These are phyloP conservation scores for pig (Sus scrofa) DNA, from an alignment of 2,113 vertebrate species.

Conservation along the genomic window T2T-Sscrofa CM000812.6:286601501-286602000, in stretches of 20 bases:
- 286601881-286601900: constrained; percentile 90
- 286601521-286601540: constrained; percentile 94
- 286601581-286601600: constrained; percentile 91
- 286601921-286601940: too few species aligned
- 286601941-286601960: background rate
- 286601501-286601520: constrained; percentile 94
- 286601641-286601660: background rate
- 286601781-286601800: constrained; percentile 96
- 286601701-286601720: background rate
- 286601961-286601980: background rate
- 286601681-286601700: accelerated
- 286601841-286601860: constrained; percentile 92
- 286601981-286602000: background rate
- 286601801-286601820: constrained; percentile 90
- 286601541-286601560: constrained; percentile 89
- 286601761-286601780: constrained; percentile 16
- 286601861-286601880: constrained; percentile 89
- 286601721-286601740: accelerated
- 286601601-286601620: constrained; percentile 90
- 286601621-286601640: background rate
- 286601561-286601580: constrained; percentile 77
- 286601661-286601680: background rate
- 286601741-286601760: background rate
- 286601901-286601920: constrained; percentile 86
- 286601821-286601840: constrained; percentile 92